Evolutionary conservation across 1,140 invertebrate genomes (phyloP), one percentile per base, ranked within the genome.

Genomic region (Babylonia areolata): DNA sequence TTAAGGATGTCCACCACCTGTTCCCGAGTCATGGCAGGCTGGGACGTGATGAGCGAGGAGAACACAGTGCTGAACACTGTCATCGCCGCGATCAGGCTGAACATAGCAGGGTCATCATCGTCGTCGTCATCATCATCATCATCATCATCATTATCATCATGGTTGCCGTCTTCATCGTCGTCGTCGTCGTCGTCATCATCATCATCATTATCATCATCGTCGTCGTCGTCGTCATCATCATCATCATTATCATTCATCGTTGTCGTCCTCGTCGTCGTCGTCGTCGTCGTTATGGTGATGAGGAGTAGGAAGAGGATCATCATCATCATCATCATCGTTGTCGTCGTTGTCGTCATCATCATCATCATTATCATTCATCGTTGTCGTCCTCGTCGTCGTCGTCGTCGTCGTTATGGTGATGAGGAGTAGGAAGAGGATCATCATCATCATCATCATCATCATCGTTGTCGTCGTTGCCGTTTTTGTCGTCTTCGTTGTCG

Each of bases 1-100:
- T 86, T 81, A 23, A 89, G 31, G 20, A 85, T 85, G 12, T 86
- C 79, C 2, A 93, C 86, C 64, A 93, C 92, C 17, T 90, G 87
- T 6, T 80, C 58, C 64, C 90, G 87, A 0, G 87, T 88, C 5
- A 88, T 51, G 6, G 28, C 37, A 0, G 90, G 86, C 28, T 84
- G 37, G 17, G 83, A 86, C 20, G 80, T n/a, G 39, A 91, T 90
- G 39, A 93, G 80, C 0, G 90, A 89, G 0, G 91, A 87, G 77
- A 87, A 86, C 23, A 84, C 54, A 9, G 54, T 58, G 37, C 35
- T 42, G 69, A 81, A 85, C 31, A 85, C 73, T 28, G 81, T 86
- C 35, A 84, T 84, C 3, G 58, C 86, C 9, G 42, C 77, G 28
- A 84, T 73, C 37, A 84, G 58, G 37, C 84, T 81, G 75, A 89